Evolutionary conservation across 1,140 invertebrate genomes (phyloP), one percentile per base, ranked within the genome.

Genomic region (Drosophila watanabei): DNA sequence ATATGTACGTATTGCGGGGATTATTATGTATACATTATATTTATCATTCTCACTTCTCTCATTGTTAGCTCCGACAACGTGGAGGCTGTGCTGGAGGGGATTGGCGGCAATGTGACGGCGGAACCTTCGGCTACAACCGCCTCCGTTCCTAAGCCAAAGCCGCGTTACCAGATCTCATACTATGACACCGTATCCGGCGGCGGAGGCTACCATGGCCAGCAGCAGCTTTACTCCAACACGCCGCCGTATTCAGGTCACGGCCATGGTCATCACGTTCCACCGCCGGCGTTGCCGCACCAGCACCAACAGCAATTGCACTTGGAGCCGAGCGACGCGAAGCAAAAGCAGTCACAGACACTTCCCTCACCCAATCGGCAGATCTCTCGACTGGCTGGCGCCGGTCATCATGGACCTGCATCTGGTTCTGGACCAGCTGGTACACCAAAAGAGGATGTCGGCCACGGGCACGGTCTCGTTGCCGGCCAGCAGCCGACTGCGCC

Each of bases 331-430:
- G 91, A 92, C 61, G 68, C 68, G 9, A 93, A 92, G 48, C 82
- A 92, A 39, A 91, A 91, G 48, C 91, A 92, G 72, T 92, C 91
- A 1, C 91, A 92, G 56, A 92, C 91, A 11, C 57, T 93, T 48
- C 92, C 92, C 48, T 93, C 92, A 28, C 92, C 92, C 13, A 92
- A 93, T 68, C 84, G 92, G 18, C 92, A 93, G 80, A 93, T 93
- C 20, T 93, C 92, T 33, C 91, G 92, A 30, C 80, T 92, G 39
- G 92, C 84, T 18, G 54, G 68, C 20, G 75, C 73, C 37, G 79
- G 77, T 16, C 80, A 80, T 14, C 70, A 73, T 9, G 70, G 54
- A 13, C 14, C 51, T 5, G 61, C 20, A 20, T 8, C 56, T 24
- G 63, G 56, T 32, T 24, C 43, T 5, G 45, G 43, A 32, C 11